phyloP scores from a whole-genome alignment of 2,113 vertebrate genomes.

The Cichladusa arquata region DNA sequence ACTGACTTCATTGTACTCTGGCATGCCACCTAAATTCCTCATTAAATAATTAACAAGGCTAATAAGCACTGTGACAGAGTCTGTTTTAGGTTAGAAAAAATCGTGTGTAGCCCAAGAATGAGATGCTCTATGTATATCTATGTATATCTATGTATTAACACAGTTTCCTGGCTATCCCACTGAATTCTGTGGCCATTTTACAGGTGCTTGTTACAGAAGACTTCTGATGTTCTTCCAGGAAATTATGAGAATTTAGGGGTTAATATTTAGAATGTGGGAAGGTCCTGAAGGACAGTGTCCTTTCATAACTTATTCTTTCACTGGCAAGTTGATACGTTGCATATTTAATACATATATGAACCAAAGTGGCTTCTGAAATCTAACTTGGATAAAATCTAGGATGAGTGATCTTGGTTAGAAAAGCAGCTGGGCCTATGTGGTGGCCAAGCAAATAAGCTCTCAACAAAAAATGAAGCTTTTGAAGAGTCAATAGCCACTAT shows the following conservation, averaged over 20 bases:
- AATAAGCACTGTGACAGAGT: background rate
- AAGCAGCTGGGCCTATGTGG: background rate
- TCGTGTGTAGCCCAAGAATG: background rate
- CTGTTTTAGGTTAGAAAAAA: background rate
- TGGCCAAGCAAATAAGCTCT: background rate
- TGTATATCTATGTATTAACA: background rate
- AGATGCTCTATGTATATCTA: background rate
- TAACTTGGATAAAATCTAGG: background rate
- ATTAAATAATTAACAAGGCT: background rate
- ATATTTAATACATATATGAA: background rate
- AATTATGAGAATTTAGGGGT: background rate
- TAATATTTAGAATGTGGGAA: background rate
- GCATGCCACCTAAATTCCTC: background rate
- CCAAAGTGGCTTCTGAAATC: background rate
- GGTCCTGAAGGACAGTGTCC: background rate
- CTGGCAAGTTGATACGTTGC: background rate
- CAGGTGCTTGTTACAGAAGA: background rate
- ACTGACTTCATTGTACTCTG: background rate
- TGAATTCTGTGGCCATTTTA: background rate
- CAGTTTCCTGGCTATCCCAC: background rate
- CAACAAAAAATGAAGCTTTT: background rate
- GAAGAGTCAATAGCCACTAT: background rate
- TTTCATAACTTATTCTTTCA: background rate
- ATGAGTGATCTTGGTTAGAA: background rate
- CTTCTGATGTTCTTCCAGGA: background rate